Percentiles rank a stretch among this genome's conserved stretches.
Conservation (phyloP, 2,113 vertebrate genomes). For the Euleptes europaea region DNA sequence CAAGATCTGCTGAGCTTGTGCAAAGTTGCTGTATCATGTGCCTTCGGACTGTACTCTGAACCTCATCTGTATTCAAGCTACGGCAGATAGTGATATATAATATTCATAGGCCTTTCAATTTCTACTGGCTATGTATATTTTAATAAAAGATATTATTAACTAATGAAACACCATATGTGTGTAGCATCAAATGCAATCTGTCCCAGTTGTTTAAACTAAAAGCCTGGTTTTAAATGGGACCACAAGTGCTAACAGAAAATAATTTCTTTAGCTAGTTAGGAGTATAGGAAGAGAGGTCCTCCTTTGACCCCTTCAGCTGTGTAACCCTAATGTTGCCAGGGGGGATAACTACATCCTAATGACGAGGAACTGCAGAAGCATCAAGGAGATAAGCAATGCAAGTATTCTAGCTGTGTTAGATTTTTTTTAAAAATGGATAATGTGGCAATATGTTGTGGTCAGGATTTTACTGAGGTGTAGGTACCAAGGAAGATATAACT, state of each 20-base stretch:
- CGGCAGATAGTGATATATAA: slow-evolving; percentile 31
- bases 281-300: slow-evolving; percentile 6
- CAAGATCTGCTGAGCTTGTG: too few species aligned
- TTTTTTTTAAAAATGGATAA: neutral
- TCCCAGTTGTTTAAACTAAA: slow-evolving; percentile 49
- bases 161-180: slow-evolving; percentile 62
- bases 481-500: neutral
- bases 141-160: slow-evolving; percentile 52
- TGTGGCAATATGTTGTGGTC: neutral
- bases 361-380: slow-evolving; percentile 27
- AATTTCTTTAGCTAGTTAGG: slow-evolving; percentile 15
- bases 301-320: slow-evolving; percentile 28
- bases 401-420: slow-evolving; percentile 26
- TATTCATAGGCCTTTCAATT: slow-evolving; percentile 23
- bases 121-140: slow-evolving; percentile 54
- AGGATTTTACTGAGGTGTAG: neutral
- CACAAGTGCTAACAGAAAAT: slow-evolving; percentile 35
- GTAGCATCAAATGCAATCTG: slow-evolving; percentile 53
- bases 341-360: slow-evolving; percentile 34
- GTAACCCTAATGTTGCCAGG: slow-evolving; percentile 28
- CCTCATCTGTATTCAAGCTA: slow-evolving; percentile 12
- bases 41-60: too few species aligned
- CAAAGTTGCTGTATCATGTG: too few species aligned
- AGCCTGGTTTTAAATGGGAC: slow-evolving; percentile 19
- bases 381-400: slow-evolving; percentile 11